Base-by-base conservation (phyloP, 2,888 invertebrate species). In the Andrena hattorfiana region DNA sequence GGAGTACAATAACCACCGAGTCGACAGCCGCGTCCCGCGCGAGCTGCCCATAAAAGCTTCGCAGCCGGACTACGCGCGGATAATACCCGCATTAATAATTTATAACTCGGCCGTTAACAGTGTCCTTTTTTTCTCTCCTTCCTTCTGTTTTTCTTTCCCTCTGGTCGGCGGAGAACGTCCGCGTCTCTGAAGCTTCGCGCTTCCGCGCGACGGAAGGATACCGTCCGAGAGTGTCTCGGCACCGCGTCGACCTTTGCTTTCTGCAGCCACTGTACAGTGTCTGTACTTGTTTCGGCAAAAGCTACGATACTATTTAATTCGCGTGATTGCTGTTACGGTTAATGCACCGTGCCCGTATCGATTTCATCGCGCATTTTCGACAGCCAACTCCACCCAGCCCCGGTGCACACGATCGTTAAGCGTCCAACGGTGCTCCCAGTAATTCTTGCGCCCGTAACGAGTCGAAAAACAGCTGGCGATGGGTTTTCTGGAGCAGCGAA, bases 31-130 rank as follows among this genome's bases (percentile, higher is more conserved):
- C 63, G 79, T 67, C 51, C 78, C 64, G 83, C 77, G 60, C 81
- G 66, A 42, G 42, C 81, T 77, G 71, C 77, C 78, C 84, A 85
- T 85, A 84, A 88, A 85, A 75, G 85, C 85, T 82, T 73, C 59
- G 63, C 81, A 35, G 80, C 56, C 77, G 81, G 83, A 80, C 78
- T 85, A 78, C 70, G 88, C 88, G 89, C 89, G 89, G 89, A 90
- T 91, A 90, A 90, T 90, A 88, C 86, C 87, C 85, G 87, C 90
- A 90, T 91, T 90, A 91, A 91, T 91, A 89, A 91, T 91, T 91
- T 91, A 91, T 90, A 91, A 90, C 90, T 87, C 87, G 84, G 85
- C 88, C 89, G 90, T 90, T 90, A 89, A 89, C 90, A 87, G 87
- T 83, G 85, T 83, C 84, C 87, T 77, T 67, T 30, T 49, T 48